A percentile compares a stretch with the other conserved stretches of the same genome.
Evolutionary conservation across 2,797 vertebrate genomes (phyloP).

Genomic region (Eulemur mongoz): DNA sequence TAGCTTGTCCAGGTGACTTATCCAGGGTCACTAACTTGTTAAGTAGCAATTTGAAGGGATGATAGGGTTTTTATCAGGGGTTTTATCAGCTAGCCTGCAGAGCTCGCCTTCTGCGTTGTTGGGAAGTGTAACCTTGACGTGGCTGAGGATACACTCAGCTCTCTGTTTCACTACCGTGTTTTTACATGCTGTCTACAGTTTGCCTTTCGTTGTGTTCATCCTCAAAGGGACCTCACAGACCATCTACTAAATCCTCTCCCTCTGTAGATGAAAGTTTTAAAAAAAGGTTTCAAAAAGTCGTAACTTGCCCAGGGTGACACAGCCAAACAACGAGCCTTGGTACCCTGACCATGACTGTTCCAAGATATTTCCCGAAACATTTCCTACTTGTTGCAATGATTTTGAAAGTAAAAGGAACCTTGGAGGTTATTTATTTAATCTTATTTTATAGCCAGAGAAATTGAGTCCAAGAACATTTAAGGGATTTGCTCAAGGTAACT

Average conservation of each 20-base stretch:
- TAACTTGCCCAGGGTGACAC: not conserved
- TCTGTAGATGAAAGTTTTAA: not conserved
- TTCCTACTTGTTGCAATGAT: not conserved
- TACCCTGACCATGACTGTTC: not conserved
- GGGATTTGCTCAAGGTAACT: constrained; percentile 44
- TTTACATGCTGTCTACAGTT: not conserved
- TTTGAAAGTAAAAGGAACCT: constrained; percentile 38
- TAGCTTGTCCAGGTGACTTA: not conserved
- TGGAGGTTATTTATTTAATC: constrained; percentile 40
- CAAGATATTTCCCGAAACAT: not conserved
- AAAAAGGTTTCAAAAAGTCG: not conserved
- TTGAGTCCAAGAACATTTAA: constrained; percentile 41
- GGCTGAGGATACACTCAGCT: not conserved
- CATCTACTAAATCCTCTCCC: not conserved
- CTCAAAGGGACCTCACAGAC: not conserved
- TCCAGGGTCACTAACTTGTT: not conserved
- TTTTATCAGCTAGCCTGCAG: not conserved
- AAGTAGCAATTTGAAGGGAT: not conserved
- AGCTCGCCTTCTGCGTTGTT: not conserved
- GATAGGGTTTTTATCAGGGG: not conserved
- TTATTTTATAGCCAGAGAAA: constrained; percentile 42
- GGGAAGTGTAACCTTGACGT: not conserved
- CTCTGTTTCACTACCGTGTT: not conserved
- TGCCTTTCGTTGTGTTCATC: not conserved
- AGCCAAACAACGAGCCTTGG: not conserved